phyloP scores from a whole-genome alignment of 2,113 vertebrate species.

The Rhodinocichla rosea region DNA sequence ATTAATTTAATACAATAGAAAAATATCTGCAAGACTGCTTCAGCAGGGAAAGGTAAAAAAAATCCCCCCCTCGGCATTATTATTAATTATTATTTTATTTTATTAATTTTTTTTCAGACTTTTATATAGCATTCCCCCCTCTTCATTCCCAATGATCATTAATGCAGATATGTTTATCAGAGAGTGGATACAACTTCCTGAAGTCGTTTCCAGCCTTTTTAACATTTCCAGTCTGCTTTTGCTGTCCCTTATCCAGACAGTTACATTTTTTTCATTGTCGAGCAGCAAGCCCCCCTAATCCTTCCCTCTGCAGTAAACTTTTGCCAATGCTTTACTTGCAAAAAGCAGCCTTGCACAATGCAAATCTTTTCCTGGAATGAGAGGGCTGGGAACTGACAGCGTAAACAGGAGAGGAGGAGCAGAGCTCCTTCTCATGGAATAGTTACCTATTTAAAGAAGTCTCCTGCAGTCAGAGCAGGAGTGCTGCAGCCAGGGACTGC shows the following conservation, averaged over 20 bases:
- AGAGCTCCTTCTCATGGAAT: neutral
- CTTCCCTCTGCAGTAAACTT: neutral
- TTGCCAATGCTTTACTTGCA: neutral
- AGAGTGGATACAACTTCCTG: neutral
- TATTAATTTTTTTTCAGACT: neutral
- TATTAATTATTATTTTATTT: neutral
- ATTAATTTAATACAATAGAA: neutral
- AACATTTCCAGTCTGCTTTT: neutral
- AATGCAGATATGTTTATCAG: neutral
- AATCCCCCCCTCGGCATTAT: accelerated
- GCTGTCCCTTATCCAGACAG: neutral
- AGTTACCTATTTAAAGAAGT: conserved; percentile 27
- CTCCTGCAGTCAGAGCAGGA: neutral
- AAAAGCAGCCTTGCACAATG: neutral
- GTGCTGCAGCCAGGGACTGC: neutral
- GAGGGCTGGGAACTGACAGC: neutral
- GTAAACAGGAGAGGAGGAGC: neutral
- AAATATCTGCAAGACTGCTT: neutral
- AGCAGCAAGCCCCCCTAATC: neutral
- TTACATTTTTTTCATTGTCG: accelerated
- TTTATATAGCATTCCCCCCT: neutral
- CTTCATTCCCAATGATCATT: accelerated
- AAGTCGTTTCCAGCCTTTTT: neutral
- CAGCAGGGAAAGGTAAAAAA: neutral
- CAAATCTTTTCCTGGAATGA: neutral